phyloP scores from a whole-genome alignment of 2,888 invertebrate species.

The Nymphalis urticae region DNA sequence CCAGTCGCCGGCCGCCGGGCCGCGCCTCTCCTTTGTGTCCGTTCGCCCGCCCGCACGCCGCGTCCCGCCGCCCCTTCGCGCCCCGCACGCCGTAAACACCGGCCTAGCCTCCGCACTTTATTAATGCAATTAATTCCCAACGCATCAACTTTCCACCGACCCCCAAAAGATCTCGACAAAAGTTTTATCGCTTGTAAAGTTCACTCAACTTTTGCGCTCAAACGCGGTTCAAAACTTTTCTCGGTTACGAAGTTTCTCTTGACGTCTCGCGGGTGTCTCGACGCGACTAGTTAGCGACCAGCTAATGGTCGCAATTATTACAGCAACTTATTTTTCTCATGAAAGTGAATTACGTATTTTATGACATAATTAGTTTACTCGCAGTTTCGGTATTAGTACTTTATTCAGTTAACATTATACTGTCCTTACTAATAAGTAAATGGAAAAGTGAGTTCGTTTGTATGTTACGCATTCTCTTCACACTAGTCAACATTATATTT shows the following conservation, averaged over 20 bases:
- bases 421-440: too few relatives aligned
- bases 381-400: too few relatives aligned
- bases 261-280: constrained; percentile 57
- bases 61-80: constrained; percentile 46
- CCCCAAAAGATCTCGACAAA: constrained; percentile 44
- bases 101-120: constrained; percentile 70
- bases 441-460: too few relatives aligned
- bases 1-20: constrained; percentile 67
- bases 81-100: constrained; percentile 51
- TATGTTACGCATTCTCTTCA: too few relatives aligned
- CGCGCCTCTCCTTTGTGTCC: constrained; percentile 77
- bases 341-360: constrained; percentile 31
- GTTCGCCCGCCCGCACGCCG: constrained; percentile 55
- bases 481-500: too few relatives aligned
- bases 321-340: constrained; percentile 28
- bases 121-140: constrained; percentile 71
- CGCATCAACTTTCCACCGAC: constrained; percentile 57
- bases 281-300: constrained; percentile 30
- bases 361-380: constrained; percentile 1
- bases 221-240: constrained; percentile 53
- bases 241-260: constrained; percentile 52
- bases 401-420: too few relatives aligned
- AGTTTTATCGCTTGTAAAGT: constrained; percentile 40
- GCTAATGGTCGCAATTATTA: constrained; percentile 29
- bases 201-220: constrained; percentile 48